Base-by-base conservation (phyloP, 2,113 vertebrate genomes). In the Neoarius graeffei region DNA sequence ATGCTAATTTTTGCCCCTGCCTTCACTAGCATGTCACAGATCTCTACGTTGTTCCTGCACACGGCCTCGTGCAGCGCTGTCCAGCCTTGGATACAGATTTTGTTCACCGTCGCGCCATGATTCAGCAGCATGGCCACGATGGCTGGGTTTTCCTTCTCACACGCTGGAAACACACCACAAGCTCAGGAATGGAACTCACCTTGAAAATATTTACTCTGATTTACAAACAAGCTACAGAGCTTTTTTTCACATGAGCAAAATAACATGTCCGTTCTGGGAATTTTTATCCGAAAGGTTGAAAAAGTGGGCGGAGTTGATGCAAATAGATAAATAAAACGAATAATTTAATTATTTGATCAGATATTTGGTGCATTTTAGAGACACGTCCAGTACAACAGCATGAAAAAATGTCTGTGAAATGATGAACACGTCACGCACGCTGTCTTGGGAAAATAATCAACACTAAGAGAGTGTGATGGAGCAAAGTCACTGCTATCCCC, bases 61-160 rank as follows among this genome's bases (percentile, higher is more conserved):
- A 96, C 96, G 3, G 96, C 95, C 91, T 97, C 97, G 0, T 97
- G 97, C 59, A 97, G 95, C 1, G 96, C 96, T 0, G 97, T 97
- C 96, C 95, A 96, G 69, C 97, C 97, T 15, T 96, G 94, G 88
- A 96, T 96, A 84, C 97, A 97, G 4, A 93, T 96, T 13, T 97
- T 96, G 87, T 97, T 97, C 66, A 96, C 94, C 0, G 95, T 93
- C 0, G 96, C 96, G 0, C 94, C 89, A 89, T 94, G 92, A 66
- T 93, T 93, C 23, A 97, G 91, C 80, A 97, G 91, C 0, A 96
- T 89, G 81, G 92, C 92, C 14, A 96, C 96, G 0, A 96, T 96
- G 23, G 95, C 95, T 0, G 86, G 87, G 4, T 97, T 97, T 90
- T 95, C 96, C 67, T 91, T 93, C 91, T 97, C 97, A 67, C 96